Conservation (phyloP, 2,888 invertebrate genomes). For the Cheilosia soror region DNA sequence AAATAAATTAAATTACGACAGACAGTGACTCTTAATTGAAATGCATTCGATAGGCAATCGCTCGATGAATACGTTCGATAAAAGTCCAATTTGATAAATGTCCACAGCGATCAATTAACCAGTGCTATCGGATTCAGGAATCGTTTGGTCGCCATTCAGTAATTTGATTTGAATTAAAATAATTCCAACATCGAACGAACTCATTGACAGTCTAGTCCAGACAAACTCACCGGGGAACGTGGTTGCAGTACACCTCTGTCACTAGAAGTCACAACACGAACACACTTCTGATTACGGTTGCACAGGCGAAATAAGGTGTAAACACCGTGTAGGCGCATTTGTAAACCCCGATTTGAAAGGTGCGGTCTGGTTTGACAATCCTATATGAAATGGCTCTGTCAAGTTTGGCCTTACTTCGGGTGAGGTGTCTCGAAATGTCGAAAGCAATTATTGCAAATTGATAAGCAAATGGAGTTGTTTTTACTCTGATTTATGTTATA, state of each 20-base stretch:
- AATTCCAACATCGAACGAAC: slow-evolving; percentile 22
- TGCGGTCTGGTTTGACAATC: slow-evolving; percentile 27
- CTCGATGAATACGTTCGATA: slow-evolving; percentile 20
- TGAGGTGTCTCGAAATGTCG: background rate
- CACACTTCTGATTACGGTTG: slow-evolving; percentile 27
- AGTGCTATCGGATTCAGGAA: slow-evolving; percentile 37
- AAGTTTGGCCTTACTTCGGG: background rate
- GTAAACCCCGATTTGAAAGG: slow-evolving; percentile 27
- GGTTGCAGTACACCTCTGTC: slow-evolving; percentile 7
- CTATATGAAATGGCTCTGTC: background rate
- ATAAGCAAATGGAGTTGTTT: slow-evolving; percentile 19
- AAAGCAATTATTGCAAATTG: slow-evolving; percentile 14
- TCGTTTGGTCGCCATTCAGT: slow-evolving; percentile 46
- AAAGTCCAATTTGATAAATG: slow-evolving; percentile 39
- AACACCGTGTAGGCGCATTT: slow-evolving; percentile 20
- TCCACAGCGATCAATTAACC: slow-evolving; percentile 42
- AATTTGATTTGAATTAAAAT: slow-evolving; percentile 42
- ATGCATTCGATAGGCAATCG: slow-evolving; percentile 3
- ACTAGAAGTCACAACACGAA: slow-evolving; percentile 2
- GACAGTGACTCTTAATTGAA: slow-evolving; percentile 30
- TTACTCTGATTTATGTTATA: background rate
- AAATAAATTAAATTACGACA: slow-evolving; percentile 24
- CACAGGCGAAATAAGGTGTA: slow-evolving; percentile 11
- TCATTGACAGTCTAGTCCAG: slow-evolving; percentile 48
- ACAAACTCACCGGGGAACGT: slow-evolving; percentile 3